Evolutionary conservation across 2,888 invertebrate genomes (phyloP).

Genomic region (Trissolcus japonicus): DNA sequence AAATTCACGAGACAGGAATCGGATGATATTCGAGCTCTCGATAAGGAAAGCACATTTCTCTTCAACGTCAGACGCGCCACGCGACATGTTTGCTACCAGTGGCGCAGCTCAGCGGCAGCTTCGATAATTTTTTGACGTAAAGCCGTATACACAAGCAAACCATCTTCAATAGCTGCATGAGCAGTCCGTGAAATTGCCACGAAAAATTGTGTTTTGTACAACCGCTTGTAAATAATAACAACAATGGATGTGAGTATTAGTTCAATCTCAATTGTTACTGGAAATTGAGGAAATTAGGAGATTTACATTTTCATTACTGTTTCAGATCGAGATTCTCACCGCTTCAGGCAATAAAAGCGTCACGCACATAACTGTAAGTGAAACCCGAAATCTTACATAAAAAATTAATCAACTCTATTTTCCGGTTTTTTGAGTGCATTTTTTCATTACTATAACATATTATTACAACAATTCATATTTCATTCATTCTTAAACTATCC

Average conservation of each 20-base stretch:
- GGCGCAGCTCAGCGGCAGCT: background rate
- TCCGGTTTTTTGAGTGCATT: too few relatives aligned
- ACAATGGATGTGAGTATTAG: constrained; percentile 34
- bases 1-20: background rate
- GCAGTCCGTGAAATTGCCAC: constrained; percentile 43
- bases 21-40: background rate
- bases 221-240: constrained; percentile 51
- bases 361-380: constrained; percentile 72
- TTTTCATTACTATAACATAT: too few relatives aligned
- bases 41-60: background rate
- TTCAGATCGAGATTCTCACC: constrained; percentile 75
- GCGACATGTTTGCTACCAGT: constrained; percentile 1
- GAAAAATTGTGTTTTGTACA: constrained; percentile 26
- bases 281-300: background rate
- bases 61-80: background rate
- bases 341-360: constrained; percentile 71
- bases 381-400: background rate
- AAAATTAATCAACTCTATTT: background rate
- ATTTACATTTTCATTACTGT: constrained; percentile 46
- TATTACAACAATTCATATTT: too few relatives aligned
- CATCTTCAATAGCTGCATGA: constrained; percentile 26
- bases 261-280: background rate
- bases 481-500: too few relatives aligned
- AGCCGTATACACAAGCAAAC: background rate
- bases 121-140: background rate